Base-by-base conservation (phyloP, 2,888 invertebrate species). In the Lysandra bellargus region DNA sequence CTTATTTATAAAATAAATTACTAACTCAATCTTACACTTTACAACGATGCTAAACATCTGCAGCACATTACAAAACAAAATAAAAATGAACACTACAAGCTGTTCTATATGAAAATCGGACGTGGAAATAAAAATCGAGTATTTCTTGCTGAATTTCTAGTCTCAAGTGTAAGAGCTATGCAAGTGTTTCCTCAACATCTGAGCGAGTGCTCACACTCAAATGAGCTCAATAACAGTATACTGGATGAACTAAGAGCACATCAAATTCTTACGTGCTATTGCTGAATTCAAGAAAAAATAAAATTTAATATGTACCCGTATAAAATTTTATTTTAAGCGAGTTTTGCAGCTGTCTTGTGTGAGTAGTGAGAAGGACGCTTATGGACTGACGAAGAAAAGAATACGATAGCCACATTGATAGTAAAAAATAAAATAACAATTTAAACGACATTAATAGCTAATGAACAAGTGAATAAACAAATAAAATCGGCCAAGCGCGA, bases 181-280 rank as follows among this genome's bases (percentile, higher is more conserved):
- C 79, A 78, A 80, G 81, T 82, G 83, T 84, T 82, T 83, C 84
- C 84, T 83, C 80, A 82, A 85, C 82, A 81, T 84, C 83, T 85
- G 83, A 85, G 83, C 83, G 82, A 78, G 83, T 82, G 81, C 83
- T 84, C 80, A 81, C 81, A 81, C 81, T 80, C 80, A 85, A 83
- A 85, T 85, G 82, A 82, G 82, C 82, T 80, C 82, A 80, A 81
- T 80, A 81, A 81, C 79, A 79, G 82, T 83, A 81, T 84, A 83
- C 83, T 83, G 82, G 81, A 82, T 84, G 82, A 81, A 78, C 78
- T 79, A 79, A 80, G 81, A 79, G 80, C 80, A 80, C 80, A 80
- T 75, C 79, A 80, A 82, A 83, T 81, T 81, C 81, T 81, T 81
- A 80, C 80, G 80, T 81, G 23, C 80, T 81, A 77, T 40, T 74